Percentiles rank a stretch among this genome's conserved stretches.
These are phyloP conservation scores for Paracyclopina nana DNA, from an alignment of 1,140 invertebrate genomes.

Conservation along the genomic window DNA sequence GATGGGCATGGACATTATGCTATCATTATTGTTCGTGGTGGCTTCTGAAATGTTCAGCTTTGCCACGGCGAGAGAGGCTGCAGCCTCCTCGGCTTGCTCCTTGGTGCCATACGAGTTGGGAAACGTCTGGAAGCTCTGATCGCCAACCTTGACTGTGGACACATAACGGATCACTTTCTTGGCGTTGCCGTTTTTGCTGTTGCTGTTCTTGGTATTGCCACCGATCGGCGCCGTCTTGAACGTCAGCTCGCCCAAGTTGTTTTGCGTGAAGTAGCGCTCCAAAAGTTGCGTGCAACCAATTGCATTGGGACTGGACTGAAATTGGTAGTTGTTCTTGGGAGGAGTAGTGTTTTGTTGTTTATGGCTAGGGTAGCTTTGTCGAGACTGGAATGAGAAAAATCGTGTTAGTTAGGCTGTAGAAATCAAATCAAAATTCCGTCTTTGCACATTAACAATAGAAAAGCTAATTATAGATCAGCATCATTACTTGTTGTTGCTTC, in stretches of 20 bases:
- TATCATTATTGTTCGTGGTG: conserved; percentile 23
- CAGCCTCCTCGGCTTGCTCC: conserved; percentile 32
- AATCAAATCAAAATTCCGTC: no score
- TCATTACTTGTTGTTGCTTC: no score
- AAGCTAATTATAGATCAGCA: no score
- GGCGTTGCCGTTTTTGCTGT: not conserved
- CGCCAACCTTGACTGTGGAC: conserved; percentile 23
- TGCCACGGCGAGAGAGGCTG: conserved; percentile 31
- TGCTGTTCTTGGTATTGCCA: no score
- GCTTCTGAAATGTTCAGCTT: conserved; percentile 24
- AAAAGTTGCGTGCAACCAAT: no score
- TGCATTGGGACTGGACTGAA: not conserved
- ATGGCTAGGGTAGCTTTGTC: not conserved
- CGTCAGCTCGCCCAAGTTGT: not conserved
- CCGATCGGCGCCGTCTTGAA: conserved; percentile 11
- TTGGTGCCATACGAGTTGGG: conserved; percentile 33
- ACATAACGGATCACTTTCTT: not conserved
- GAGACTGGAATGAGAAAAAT: not conserved
- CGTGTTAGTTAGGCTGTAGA: not conserved
- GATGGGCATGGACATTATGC: conserved; percentile 18
- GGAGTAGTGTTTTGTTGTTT: not conserved
- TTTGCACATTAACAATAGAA: no score
- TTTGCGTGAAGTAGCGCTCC: not conserved
- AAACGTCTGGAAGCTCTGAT: conserved; percentile 33
- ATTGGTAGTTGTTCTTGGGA: not conserved